These are phyloP conservation scores for Ceratosolen fusciceps DNA, from an alignment of 1,140 invertebrate species.

Conservation along the genomic window DNA sequence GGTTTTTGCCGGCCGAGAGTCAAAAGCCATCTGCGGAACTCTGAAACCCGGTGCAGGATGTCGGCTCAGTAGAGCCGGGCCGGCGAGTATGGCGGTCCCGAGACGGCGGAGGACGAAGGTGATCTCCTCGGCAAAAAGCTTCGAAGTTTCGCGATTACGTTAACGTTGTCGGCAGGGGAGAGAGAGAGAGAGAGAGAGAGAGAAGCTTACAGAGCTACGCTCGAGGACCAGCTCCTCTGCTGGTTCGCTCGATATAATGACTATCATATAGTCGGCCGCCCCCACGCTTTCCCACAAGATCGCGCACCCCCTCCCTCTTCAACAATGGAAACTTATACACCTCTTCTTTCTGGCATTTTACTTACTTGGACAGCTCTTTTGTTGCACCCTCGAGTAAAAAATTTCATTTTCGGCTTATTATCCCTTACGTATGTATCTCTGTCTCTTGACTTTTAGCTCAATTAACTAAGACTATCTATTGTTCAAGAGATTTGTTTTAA, in stretches of 20 bases:
- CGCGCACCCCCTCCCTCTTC: constrained; percentile 2
- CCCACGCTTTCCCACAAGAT: constrained; percentile 25
- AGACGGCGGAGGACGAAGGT: not conserved
- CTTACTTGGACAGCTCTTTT: constrained; percentile 24
- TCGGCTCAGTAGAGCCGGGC: not conserved
- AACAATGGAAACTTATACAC: constrained; percentile 35
- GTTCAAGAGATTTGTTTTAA: not conserved
- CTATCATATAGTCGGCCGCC: constrained; percentile 17
- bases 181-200: too few relatives aligned
- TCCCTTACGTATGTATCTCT: not conserved
- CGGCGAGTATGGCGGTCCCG: too few relatives aligned
- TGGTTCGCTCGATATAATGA: constrained; percentile 43
- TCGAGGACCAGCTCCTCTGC: constrained; percentile 2
- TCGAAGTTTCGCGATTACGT: constrained; percentile 39
- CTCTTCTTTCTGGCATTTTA: constrained; percentile 18
- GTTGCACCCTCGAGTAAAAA: constrained; percentile 4
- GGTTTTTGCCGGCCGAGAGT: constrained; percentile 42
- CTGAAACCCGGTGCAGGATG: not conserved
- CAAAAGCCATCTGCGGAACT: constrained; percentile 41
- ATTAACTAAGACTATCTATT: not conserved
- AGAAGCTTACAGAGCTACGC: constrained; percentile 31
- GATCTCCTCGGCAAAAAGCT: constrained; percentile 34
- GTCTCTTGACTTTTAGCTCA: not conserved
- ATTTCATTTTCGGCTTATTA: constrained; percentile 5
- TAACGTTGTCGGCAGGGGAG: not conserved